A percentile compares a stretch with the other conserved stretches of the same genome.
Conservation (phyloP, 2,888 invertebrate species). For the Leptothorax acervorum region DNA sequence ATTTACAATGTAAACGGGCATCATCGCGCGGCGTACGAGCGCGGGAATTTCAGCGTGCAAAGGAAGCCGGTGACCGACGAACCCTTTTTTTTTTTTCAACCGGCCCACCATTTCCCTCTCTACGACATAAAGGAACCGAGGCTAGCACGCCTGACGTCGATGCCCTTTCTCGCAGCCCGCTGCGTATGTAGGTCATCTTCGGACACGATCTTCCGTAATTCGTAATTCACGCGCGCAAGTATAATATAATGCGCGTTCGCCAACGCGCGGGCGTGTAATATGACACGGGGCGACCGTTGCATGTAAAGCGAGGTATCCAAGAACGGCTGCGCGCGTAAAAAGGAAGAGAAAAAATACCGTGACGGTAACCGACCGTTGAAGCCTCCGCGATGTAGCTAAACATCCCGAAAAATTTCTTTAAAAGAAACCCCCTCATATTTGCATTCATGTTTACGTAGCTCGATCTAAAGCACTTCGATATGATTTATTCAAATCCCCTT, state of each 20-base stretch:
- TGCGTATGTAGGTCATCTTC: slow-evolving; percentile 83
- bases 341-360: background rate
- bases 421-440: background rate
- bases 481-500: background rate
- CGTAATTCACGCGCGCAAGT: slow-evolving; percentile 73
- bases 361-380: background rate
- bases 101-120: slow-evolving; percentile 54
- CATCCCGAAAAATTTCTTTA: background rate
- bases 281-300: slow-evolving; percentile 48
- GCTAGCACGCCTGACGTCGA: slow-evolving; percentile 72
- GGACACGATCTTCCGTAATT: slow-evolving; percentile 81
- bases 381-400: background rate
- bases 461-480: background rate
- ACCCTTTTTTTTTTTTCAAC: slow-evolving; percentile 75
- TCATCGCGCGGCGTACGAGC: slow-evolving; percentile 52
- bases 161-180: slow-evolving; percentile 81
- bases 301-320: slow-evolving; percentile 7
- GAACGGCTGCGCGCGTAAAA: slow-evolving; percentile 12
- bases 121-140: slow-evolving; percentile 69
- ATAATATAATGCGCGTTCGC: slow-evolving; percentile 65
- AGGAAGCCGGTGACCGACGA: slow-evolving; percentile 77
- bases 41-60: slow-evolving; percentile 76
- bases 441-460: background rate
- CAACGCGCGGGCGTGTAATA: slow-evolving; percentile 56
- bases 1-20: slow-evolving; percentile 57